A percentile compares a stretch with the other conserved stretches of the same genome.
These are phyloP conservation scores for Xiphophorus maculatus DNA, from an alignment of 2,113 vertebrate genomes.

Conservation along the genomic window DNA sequence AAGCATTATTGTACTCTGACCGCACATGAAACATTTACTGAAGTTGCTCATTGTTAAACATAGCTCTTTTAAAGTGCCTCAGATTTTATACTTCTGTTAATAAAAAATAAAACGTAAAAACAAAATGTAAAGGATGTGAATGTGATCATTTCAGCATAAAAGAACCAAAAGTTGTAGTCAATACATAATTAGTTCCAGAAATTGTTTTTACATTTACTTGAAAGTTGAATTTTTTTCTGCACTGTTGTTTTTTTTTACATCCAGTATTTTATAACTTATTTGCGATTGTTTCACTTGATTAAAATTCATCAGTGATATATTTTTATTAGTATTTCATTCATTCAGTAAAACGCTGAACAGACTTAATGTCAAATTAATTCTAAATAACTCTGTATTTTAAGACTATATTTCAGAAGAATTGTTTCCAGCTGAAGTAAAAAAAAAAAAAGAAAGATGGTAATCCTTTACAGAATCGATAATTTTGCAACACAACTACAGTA, in stretches of 20 bases:
- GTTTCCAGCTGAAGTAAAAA: not conserved
- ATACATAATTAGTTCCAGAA: not conserved
- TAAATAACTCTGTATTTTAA: not conserved
- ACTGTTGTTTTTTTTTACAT: not conserved
- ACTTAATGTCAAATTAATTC: not conserved
- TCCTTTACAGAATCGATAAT: slow-evolving; percentile 40
- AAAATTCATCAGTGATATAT: not conserved
- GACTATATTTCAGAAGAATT: not conserved
- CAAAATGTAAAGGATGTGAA: not conserved
- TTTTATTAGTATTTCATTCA: not conserved
- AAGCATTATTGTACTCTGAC: slow-evolving; percentile 54
- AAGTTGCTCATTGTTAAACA: slow-evolving; percentile 32
- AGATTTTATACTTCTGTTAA: slow-evolving; percentile 41
- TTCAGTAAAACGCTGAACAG: not conserved
- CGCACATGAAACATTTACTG: slow-evolving; percentile 53
- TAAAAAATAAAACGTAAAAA: slow-evolving; percentile 10
- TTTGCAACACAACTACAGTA: slow-evolving; percentile 36
- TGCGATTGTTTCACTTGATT: not conserved
- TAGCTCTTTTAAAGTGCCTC: slow-evolving; percentile 71
- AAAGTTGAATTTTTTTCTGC: not conserved
- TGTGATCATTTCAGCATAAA: not conserved
- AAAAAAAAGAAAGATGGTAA: not conserved
- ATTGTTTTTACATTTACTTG: not conserved
- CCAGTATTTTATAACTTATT: not conserved
- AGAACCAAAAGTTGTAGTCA: not conserved